A percentile compares a stretch with the other conserved stretches of the same genome.
Conservation (phyloP, 2,888 invertebrate species). For the Didymodactylos carnosus region DNA sequence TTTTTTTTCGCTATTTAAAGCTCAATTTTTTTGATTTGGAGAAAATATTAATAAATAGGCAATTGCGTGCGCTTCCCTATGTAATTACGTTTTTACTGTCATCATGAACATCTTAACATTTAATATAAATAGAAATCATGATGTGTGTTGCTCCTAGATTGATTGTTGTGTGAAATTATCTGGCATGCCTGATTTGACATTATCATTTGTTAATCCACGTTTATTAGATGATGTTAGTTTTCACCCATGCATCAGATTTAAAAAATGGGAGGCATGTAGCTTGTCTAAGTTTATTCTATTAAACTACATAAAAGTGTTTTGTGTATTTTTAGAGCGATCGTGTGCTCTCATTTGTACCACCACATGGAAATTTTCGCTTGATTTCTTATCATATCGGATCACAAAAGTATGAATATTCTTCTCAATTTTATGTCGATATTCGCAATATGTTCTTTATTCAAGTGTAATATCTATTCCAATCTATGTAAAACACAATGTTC, state of each 20-base stretch:
- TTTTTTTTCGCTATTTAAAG: too few relatives aligned
- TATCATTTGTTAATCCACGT: conserved; percentile 88
- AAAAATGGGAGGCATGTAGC: conserved; percentile 72
- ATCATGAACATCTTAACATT: too few relatives aligned
- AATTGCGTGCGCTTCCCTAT: too few relatives aligned
- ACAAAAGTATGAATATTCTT: conserved; percentile 44
- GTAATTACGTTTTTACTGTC: too few relatives aligned
- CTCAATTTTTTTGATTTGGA: too few relatives aligned
- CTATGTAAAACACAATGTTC: conserved; percentile 73
- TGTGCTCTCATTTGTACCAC: conserved; percentile 88
- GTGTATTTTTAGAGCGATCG: conserved; percentile 46
- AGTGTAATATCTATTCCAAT: conserved; percentile 87
- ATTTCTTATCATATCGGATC: conserved; percentile 94
- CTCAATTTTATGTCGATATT: not conserved
- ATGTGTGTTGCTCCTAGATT: conserved; percentile 46
- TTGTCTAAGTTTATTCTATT: not conserved
- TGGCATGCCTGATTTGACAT: conserved; percentile 93
- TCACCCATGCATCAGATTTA: conserved; percentile 94
- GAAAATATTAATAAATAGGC: too few relatives aligned
- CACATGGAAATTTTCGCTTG: conserved; percentile 89
- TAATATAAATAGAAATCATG: not conserved
- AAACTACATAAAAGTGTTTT: not conserved
- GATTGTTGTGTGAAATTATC: conserved; percentile 92
- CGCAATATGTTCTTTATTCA: too few relatives aligned
- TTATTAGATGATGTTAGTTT: conserved; percentile 96